Percentiles rank a stretch among this genome's conserved stretches.
Evolutionary conservation across 2,888 invertebrate genomes (phyloP).

Genomic region (Dermolepida albohirtum): DNA sequence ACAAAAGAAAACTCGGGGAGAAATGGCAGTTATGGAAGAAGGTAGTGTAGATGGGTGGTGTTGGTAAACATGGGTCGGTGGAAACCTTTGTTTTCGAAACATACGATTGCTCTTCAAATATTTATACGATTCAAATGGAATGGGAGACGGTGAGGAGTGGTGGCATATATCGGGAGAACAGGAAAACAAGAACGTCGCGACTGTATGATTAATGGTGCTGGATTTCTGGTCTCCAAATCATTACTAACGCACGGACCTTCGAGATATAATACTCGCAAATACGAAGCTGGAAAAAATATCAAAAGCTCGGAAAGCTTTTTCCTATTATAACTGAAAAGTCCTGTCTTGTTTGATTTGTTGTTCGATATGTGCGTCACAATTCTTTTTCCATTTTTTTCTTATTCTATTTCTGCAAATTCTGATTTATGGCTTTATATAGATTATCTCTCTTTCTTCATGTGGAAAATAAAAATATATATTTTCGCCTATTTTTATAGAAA

Average conservation of each 20-base stretch:
- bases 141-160: no score
- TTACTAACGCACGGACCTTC: slow-evolving; percentile 25
- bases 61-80: slow-evolving; percentile 21
- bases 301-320: slow-evolving; percentile 35
- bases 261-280: slow-evolving; percentile 22
- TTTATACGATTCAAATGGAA: slow-evolving; percentile 35
- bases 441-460: not conserved
- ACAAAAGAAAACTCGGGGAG: slow-evolving; percentile 26
- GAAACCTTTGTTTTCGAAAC: slow-evolving; percentile 37
- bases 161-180: slow-evolving; percentile 16
- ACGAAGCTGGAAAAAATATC: slow-evolving; percentile 32
- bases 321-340: slow-evolving; percentile 32
- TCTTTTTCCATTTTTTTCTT: slow-evolving; percentile 18
- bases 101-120: slow-evolving; percentile 37
- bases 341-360: slow-evolving; percentile 36
- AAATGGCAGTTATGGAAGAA: slow-evolving; percentile 22
- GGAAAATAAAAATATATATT: no score
- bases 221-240: slow-evolving; percentile 30
- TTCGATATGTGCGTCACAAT: slow-evolving; percentile 4
- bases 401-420: slow-evolving; percentile 6
- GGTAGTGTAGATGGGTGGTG: slow-evolving; percentile 15
- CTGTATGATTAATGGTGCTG: slow-evolving; percentile 33
- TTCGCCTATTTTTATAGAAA: no score
- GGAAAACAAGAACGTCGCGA: slow-evolving; percentile 34
- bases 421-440: slow-evolving; percentile 26